phyloP scores from a whole-genome alignment of 2,888 invertebrate genomes.

The Drosophila emarginata region DNA sequence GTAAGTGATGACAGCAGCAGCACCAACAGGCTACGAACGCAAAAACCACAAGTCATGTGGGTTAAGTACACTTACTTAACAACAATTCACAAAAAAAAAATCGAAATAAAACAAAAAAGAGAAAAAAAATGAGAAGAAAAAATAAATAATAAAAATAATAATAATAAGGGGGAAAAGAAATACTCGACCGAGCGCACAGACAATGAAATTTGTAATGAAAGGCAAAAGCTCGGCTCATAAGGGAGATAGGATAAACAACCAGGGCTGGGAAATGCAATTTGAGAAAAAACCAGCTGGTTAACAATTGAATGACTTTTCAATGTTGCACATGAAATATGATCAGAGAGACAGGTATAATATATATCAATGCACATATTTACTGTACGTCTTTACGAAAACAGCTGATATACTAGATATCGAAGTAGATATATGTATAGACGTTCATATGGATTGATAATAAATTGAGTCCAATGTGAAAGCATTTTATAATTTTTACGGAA shows the following conservation, averaged over 20 bases:
- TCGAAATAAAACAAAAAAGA: background rate
- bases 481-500: no score
- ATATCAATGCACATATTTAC: background rate
- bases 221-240: slow-evolving; percentile 58
- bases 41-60: slow-evolving; percentile 77
- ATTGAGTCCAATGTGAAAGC: no score
- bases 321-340: background rate
- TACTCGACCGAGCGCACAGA: background rate
- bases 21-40: slow-evolving; percentile 31
- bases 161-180: slow-evolving; percentile 31
- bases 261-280: slow-evolving; percentile 3
- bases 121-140: background rate
- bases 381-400: no score
- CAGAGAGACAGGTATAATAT: background rate
- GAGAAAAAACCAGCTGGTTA: background rate
- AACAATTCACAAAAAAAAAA: slow-evolving; percentile 63
- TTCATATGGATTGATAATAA: no score
- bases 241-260: slow-evolving; percentile 6
- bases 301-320: background rate
- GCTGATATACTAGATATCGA: no score
- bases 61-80: slow-evolving; percentile 78
- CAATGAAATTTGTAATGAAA: slow-evolving; percentile 60
- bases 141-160: slow-evolving; percentile 57
- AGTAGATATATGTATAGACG: no score
- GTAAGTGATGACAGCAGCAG: slow-evolving; percentile 63